Percentiles rank a stretch among this genome's conserved stretches.
Evolutionary conservation across 2,888 invertebrate species (phyloP).

Genomic region (Ormyrus rosae): DNA sequence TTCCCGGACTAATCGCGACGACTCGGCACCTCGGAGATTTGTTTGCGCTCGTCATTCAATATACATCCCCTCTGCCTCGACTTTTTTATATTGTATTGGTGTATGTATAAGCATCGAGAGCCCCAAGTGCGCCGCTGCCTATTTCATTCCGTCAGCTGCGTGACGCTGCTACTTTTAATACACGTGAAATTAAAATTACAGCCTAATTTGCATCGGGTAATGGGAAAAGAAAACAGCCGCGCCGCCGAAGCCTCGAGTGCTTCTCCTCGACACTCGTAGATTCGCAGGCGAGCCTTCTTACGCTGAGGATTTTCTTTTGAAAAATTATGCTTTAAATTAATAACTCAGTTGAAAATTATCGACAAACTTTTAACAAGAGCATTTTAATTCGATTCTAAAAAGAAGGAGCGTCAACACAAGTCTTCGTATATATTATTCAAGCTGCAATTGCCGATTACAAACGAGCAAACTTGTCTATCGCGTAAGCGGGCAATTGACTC

Average conservation of each 20-base stretch:
- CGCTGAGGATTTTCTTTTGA: no score
- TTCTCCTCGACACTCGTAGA: slow-evolving; percentile 48
- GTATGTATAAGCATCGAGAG: neutral
- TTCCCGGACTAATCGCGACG: slow-evolving; percentile 70
- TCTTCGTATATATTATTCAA: slow-evolving; percentile 44
- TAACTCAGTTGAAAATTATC: no score
- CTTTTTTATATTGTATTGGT: neutral
- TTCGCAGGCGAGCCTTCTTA: slow-evolving; percentile 18
- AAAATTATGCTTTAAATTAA: no score
- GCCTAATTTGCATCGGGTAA: slow-evolving; percentile 80
- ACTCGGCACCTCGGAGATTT: slow-evolving; percentile 3
- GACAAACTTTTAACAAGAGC: no score
- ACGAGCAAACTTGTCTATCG: slow-evolving; percentile 33
- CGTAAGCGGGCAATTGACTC: slow-evolving; percentile 22
- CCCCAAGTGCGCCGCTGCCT: slow-evolving; percentile 51
- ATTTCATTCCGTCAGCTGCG: slow-evolving; percentile 77
- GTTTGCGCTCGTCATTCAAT: slow-evolving; percentile 11
- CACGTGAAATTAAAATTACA: slow-evolving; percentile 81
- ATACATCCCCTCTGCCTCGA: neutral
- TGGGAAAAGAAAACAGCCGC: slow-evolving; percentile 76
- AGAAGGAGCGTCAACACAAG: neutral
- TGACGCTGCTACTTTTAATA: slow-evolving; percentile 77
- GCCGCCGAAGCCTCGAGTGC: neutral
- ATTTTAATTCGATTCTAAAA: no score
- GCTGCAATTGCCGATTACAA: slow-evolving; percentile 10